Conservation (phyloP, 2,797 vertebrate genomes). For the Aeoliscus strigatus region DNA sequence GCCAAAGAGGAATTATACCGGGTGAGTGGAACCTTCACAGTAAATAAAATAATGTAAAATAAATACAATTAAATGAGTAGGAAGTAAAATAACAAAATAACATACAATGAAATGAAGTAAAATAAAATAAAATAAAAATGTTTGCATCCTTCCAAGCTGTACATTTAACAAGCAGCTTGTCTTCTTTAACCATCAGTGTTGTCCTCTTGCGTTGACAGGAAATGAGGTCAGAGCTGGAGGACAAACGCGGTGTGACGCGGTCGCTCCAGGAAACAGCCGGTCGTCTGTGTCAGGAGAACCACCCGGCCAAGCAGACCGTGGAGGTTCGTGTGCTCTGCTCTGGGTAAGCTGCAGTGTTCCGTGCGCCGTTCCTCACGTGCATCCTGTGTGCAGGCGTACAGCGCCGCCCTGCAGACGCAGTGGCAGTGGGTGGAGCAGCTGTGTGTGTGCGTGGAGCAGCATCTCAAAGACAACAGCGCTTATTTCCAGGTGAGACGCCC, state of each 20-base stretch:
- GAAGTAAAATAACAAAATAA: too few species aligned
- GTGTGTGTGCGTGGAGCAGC: constrained; percentile 92
- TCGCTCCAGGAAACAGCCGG: constrained; percentile 90
- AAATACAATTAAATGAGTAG: too few species aligned
- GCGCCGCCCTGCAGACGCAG: constrained; percentile 91
- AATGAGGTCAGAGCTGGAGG: constrained; percentile 84
- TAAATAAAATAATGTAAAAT: too few species aligned
- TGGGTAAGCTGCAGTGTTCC: background rate
- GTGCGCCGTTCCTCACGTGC: too few species aligned
- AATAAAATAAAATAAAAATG: too few species aligned
- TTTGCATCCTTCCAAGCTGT: too few species aligned
- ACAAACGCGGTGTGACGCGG: constrained; percentile 88
- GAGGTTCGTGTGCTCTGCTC: constrained; percentile 82
- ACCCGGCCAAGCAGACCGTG: constrained; percentile 94
- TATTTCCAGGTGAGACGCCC: constrained; percentile 94
- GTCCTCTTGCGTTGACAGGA: constrained; percentile 72
- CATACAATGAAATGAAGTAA: too few species aligned
- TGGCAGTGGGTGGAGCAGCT: constrained; percentile 96
- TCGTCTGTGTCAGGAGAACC: constrained; percentile 87
- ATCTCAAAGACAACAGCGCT: constrained; percentile 88
- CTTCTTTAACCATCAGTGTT: background rate
- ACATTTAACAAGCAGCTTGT: background rate
- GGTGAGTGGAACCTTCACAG: constrained; percentile 82
- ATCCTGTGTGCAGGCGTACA: constrained; percentile 87
- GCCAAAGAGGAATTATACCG: constrained; percentile 86